Evolutionary conservation across 2,888 invertebrate species (phyloP).

Genomic region (Melanostoma mellinum): DNA sequence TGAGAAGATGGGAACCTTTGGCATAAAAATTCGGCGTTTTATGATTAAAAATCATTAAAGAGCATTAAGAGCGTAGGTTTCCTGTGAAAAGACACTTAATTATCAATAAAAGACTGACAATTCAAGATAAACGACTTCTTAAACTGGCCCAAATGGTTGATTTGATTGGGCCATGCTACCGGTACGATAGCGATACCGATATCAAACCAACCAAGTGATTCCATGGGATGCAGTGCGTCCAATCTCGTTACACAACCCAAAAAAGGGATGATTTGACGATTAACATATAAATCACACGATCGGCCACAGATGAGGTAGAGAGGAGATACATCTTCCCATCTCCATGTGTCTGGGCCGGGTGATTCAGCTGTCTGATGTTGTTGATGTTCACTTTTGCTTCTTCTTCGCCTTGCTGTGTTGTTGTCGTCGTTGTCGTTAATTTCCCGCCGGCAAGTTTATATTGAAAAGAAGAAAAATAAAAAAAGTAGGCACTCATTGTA

Average conservation of each 20-base stretch:
- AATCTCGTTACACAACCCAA: slow-evolving; percentile 51
- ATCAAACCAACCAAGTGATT: slow-evolving; percentile 8
- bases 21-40: slow-evolving; percentile 59
- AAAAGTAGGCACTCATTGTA: slow-evolving; percentile 59
- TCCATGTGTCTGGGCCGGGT: slow-evolving; percentile 31
- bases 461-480: slow-evolving; percentile 45
- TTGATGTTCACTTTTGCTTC: slow-evolving; percentile 30
- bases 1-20: slow-evolving; percentile 50
- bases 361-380: slow-evolving; percentile 29
- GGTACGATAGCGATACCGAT: slow-evolving; percentile 13
- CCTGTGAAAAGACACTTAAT: slow-evolving; percentile 61
- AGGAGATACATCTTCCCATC: slow-evolving; percentile 30
- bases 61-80: slow-evolving; percentile 56
- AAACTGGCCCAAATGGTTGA: slow-evolving; percentile 37
- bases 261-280: slow-evolving; percentile 71
- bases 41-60: slow-evolving; percentile 67
- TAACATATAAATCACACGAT: slow-evolving; percentile 72
- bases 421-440: slow-evolving; percentile 47
- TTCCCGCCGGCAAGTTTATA: slow-evolving; percentile 62
- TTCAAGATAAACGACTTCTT: slow-evolving; percentile 53
- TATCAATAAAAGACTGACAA: slow-evolving; percentile 62
- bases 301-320: slow-evolving; percentile 30
- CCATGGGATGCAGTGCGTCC: slow-evolving; percentile 10
- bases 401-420: slow-evolving; percentile 21
- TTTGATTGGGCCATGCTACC: slow-evolving; percentile 4